phyloP scores from a whole-genome alignment of 2,888 invertebrate genomes.

The Parnassius apollo region DNA sequence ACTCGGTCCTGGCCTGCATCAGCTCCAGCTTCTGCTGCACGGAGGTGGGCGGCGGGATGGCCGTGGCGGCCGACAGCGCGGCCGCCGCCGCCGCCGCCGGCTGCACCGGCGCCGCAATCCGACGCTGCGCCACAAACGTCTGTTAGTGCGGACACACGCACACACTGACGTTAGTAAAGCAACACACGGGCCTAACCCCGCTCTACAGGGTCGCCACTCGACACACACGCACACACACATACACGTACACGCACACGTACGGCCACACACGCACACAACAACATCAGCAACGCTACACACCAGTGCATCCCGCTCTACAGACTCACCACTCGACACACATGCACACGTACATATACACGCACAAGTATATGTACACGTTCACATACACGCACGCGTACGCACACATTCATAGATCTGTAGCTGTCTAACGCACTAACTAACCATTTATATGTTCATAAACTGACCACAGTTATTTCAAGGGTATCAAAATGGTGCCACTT shows the following conservation, averaged over 20 bases:
- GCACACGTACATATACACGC: too few species aligned
- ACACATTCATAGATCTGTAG: too few species aligned
- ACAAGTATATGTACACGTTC: too few species aligned
- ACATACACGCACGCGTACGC: background rate
- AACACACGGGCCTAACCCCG: background rate
- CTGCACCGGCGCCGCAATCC: slow-evolving; percentile 74
- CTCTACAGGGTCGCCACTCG: background rate
- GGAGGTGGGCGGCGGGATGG: slow-evolving; percentile 73
- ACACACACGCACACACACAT: too few species aligned
- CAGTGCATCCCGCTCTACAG: background rate
- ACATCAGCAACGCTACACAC: background rate
- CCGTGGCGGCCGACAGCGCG: slow-evolving; percentile 73
- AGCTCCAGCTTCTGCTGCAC: slow-evolving; percentile 75
- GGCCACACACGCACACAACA: background rate
- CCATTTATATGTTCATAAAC: too few species aligned
- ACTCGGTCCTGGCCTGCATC: slow-evolving; percentile 68
- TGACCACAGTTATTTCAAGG: too few species aligned
- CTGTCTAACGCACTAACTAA: too few species aligned
- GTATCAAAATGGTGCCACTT: too few species aligned
- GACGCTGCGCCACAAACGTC: slow-evolving; percentile 75
- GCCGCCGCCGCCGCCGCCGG: slow-evolving; percentile 75
- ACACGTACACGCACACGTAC: too few species aligned
- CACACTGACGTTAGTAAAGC: slow-evolving; percentile 3
- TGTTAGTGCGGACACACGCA: slow-evolving; percentile 34
- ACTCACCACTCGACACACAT: background rate